Percentiles rank a stretch among this genome's conserved stretches.
Evolutionary conservation across 2,797 vertebrate genomes (phyloP).

Genomic region (Apodemus agrarius): DNA sequence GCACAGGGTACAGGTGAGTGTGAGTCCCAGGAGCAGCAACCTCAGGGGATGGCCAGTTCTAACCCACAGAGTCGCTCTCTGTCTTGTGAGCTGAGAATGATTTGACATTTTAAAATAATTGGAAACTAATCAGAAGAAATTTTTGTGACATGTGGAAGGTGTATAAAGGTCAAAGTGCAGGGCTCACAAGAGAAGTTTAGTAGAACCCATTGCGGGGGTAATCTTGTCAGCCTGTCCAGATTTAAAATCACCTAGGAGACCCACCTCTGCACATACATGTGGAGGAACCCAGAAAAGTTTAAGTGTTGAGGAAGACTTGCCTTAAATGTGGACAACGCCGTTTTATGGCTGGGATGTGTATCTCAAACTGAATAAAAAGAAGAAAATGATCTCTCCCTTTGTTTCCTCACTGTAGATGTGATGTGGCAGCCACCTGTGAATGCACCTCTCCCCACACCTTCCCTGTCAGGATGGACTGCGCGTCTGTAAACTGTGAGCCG

Average conservation of each 20-base stretch:
- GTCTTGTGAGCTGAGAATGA: background rate
- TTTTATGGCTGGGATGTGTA: background rate
- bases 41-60: background rate
- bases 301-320: background rate
- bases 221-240: background rate
- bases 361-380: background rate
- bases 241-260: background rate
- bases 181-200: background rate
- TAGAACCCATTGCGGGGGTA: background rate
- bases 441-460: background rate
- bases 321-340: no score
- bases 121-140: background rate
- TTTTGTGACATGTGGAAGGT: background rate
- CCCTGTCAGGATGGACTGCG: background rate
- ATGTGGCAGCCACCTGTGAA: background rate
- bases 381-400: background rate
- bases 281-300: background rate
- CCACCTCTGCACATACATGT: no score
- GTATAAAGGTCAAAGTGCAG: background rate
- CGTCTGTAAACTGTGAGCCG: background rate
- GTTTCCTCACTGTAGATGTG: background rate
- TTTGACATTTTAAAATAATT: background rate
- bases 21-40: background rate
- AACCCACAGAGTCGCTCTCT: fast-evolving
- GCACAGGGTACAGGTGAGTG: fast-evolving